Base-by-base conservation (phyloP, 2,888 invertebrate genomes). In the Atrina japonica region DNA sequence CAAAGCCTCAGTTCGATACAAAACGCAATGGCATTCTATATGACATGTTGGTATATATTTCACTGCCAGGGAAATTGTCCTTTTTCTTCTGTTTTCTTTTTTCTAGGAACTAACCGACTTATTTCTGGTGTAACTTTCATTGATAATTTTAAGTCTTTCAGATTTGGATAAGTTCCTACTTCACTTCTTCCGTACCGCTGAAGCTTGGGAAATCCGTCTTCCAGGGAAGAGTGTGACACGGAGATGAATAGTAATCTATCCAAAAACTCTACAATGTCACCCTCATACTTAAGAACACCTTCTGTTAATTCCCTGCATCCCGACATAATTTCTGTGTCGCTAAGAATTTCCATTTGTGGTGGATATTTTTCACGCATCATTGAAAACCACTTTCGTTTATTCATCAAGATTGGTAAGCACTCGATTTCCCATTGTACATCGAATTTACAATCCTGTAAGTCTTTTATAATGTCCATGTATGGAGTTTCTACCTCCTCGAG, bases 381-480 rank as follows among this genome's bases (percentile, higher is more conserved):
- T 1, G 86, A 80, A 69, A 86, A 82, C 89, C 89, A 89, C 60
- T 86, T 86, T 50, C 73, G 68, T 74, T 86, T 88, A 21, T 83
- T 76, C 76, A 89, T 87, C 9, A 81, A 59, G 6, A 89, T 75
- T 5, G 88, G 88, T 14, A 89, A 73, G 50, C 77, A 80, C 61
- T 89, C 89, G 18, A 89, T 77, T 53, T 89, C 86, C 89, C 89
- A 89, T 63, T 85, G 75, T 35, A 89, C 87, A 64, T 88, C 88
- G 41, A 86, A 80, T 27, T 83, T 77, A 41, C 83, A 77, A 43
- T 76, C 70, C 67, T 87, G 86, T 16, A 89, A 75, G 45, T 86
- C 85, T 63, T 85, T 82, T 47, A 89, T 85, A 45, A 88, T 84
- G 64, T 78, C 74, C 76, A 84, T 82, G 67, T 88, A 88, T 5